A percentile compares a stretch with the other conserved stretches of the same genome.
phyloP scores from a whole-genome alignment of 2,113 vertebrate genomes.

The Paratilapia polleni region DNA sequence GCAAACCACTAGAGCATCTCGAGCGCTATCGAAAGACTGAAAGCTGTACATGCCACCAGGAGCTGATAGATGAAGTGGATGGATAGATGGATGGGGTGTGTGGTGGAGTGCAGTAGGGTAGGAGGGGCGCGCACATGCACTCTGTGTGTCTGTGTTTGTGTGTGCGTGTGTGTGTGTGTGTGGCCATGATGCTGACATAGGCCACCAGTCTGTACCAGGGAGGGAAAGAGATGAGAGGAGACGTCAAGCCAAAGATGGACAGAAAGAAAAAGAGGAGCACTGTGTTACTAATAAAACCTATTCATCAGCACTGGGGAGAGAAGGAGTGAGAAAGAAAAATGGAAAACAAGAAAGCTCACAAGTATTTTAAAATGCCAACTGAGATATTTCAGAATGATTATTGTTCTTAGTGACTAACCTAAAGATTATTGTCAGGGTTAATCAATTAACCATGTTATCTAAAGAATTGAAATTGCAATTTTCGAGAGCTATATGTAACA shows the following conservation, averaged over 20 bases:
- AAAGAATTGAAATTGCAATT: background rate
- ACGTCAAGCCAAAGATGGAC: slow-evolving; percentile 54
- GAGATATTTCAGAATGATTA: background rate
- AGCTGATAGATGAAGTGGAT: slow-evolving; percentile 55
- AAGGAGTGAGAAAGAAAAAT: slow-evolving; percentile 9
- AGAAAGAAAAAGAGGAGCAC: slow-evolving; percentile 63
- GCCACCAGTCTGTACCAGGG: slow-evolving; percentile 71
- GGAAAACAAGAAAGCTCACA: slow-evolving; percentile 19
- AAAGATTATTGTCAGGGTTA: background rate
- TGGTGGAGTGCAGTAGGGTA: slow-evolving; percentile 1
- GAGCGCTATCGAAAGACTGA: slow-evolving; percentile 40
- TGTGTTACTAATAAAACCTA: slow-evolving; percentile 65
- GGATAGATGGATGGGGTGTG: slow-evolving; percentile 47
- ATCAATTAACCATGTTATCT: background rate
- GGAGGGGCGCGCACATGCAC: background rate
- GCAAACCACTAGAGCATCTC: slow-evolving; percentile 53
- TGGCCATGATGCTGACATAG: slow-evolving; percentile 57
- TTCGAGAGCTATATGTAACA: background rate
- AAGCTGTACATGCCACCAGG: slow-evolving; percentile 46
- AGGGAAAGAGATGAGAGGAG: slow-evolving; percentile 52
- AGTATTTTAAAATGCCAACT: slow-evolving; percentile 28
- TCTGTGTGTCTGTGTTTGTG: slow-evolving; percentile 10
- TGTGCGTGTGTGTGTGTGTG: slow-evolving; percentile 19
- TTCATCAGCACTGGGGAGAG: slow-evolving; percentile 53
- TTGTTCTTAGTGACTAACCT: background rate